These are phyloP conservation scores for Homalodisca vitripennis DNA, from an alignment of 1,140 invertebrate species.

Conservation along the genomic window DNA sequence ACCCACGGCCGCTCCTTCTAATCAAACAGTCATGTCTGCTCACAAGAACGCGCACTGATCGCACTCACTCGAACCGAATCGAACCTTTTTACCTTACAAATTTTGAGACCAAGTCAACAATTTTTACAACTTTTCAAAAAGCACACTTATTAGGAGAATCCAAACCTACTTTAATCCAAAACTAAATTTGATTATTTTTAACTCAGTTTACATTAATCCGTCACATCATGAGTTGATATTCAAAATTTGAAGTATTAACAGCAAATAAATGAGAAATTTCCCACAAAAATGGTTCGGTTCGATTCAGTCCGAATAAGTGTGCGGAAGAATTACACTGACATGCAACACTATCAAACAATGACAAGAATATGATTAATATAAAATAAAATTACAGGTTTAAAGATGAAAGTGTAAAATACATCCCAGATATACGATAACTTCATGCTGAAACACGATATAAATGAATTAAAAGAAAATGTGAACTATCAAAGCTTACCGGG, in stretches of 20 bases:
- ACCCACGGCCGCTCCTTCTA: conserved; percentile 39
- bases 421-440: no score
- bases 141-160: conserved; percentile 15
- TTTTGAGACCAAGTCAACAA: not conserved
- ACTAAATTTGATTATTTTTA: not conserved
- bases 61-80: not conserved
- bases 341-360: no score
- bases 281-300: not conserved
- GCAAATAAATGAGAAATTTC: no score
- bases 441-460: no score
- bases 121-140: not conserved
- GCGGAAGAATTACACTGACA: no score
- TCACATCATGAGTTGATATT: not conserved
- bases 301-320: conserved; percentile 22
- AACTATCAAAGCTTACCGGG: no score
- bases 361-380: no score
- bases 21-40: conserved; percentile 1
- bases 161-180: not conserved
- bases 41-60: not conserved
- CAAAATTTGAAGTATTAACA: not conserved
- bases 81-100: conserved; percentile 8
- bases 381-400: no score
- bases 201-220: not conserved
- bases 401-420: no score
- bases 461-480: no score